These are phyloP conservation scores for Agrotis ipsilon DNA, from an alignment of 2,888 invertebrate species.

Conservation along the genomic window DNA sequence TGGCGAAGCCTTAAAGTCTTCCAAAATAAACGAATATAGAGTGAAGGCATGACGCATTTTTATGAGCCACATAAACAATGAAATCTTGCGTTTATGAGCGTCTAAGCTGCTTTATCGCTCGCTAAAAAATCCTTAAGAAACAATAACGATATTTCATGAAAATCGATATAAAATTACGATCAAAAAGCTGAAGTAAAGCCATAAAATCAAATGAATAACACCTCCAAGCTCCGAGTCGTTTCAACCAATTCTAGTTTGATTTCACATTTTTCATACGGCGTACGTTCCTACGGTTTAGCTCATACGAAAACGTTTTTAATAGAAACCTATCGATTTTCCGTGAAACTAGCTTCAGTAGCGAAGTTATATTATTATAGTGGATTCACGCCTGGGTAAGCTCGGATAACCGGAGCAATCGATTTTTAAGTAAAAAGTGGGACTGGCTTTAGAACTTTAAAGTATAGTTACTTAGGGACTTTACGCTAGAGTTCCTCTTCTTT, in stretches of 20 bases:
- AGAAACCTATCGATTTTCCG: constrained; percentile 68
- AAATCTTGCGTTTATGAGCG: constrained; percentile 39
- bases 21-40: constrained; percentile 4
- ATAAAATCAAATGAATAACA: constrained; percentile 58
- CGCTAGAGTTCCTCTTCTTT: constrained; percentile 49
- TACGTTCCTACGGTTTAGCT: constrained; percentile 57
- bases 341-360: constrained; percentile 65
- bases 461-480: constrained; percentile 62
- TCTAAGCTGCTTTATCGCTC: constrained; percentile 42
- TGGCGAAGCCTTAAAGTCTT: neutral
- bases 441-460: constrained; percentile 62
- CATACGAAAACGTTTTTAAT: constrained; percentile 70
- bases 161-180: constrained; percentile 46
- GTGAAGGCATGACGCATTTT: constrained; percentile 17
- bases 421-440: constrained; percentile 69
- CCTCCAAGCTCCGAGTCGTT: constrained; percentile 38
- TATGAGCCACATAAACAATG: constrained; percentile 44
- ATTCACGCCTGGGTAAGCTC: constrained; percentile 71
- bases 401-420: constrained; percentile 73
- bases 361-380: constrained; percentile 72
- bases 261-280: constrained; percentile 56
- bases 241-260: constrained; percentile 54
- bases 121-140: constrained; percentile 37
- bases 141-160: constrained; percentile 41
- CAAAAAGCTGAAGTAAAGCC: constrained; percentile 31